phyloP scores from a whole-genome alignment of 1,140 invertebrate genomes.

The Asbolus verrucosus region DNA sequence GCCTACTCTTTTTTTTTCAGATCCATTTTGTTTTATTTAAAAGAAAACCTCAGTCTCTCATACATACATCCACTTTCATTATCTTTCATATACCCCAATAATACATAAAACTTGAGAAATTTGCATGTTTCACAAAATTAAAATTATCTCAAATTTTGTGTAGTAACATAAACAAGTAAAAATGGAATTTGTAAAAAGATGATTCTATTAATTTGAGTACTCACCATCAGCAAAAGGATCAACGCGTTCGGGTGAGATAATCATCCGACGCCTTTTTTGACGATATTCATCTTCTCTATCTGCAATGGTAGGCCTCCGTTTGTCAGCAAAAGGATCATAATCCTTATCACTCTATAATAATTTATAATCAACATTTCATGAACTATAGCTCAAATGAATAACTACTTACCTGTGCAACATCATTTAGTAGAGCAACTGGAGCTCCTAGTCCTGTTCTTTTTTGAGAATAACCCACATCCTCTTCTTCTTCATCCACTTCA shows the following conservation, averaged over 20 bases:
- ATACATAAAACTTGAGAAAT: constrained; percentile 41
- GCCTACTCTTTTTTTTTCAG: constrained; percentile 41
- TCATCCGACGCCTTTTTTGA: constrained; percentile 85
- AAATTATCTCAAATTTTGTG: constrained; percentile 37
- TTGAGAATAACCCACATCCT: constrained; percentile 79
- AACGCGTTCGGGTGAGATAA: constrained; percentile 95
- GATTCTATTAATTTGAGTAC: constrained; percentile 62
- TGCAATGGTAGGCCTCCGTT: constrained; percentile 89
- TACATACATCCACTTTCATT: constrained; percentile 44
- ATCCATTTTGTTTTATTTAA: constrained; percentile 31
- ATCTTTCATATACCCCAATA: constrained; percentile 61
- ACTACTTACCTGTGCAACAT: constrained; percentile 82
- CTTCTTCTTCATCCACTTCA: constrained; percentile 90
- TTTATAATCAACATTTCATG: constrained; percentile 5
- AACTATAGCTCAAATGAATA: constrained; percentile 28
- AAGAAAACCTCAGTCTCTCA: constrained; percentile 21
- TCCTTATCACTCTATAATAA: constrained; percentile 85
- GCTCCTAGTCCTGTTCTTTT: constrained; percentile 85
- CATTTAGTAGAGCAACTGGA: constrained; percentile 89
- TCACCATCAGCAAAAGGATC: constrained; percentile 98
- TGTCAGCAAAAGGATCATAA: constrained; percentile 96
- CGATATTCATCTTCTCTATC: constrained; percentile 98
- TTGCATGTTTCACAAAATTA: not conserved
- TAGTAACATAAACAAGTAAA: constrained; percentile 38
- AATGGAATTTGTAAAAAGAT: not conserved